Conservation (phyloP, 2,797 vertebrate genomes). For the Diceros bicornis region DNA sequence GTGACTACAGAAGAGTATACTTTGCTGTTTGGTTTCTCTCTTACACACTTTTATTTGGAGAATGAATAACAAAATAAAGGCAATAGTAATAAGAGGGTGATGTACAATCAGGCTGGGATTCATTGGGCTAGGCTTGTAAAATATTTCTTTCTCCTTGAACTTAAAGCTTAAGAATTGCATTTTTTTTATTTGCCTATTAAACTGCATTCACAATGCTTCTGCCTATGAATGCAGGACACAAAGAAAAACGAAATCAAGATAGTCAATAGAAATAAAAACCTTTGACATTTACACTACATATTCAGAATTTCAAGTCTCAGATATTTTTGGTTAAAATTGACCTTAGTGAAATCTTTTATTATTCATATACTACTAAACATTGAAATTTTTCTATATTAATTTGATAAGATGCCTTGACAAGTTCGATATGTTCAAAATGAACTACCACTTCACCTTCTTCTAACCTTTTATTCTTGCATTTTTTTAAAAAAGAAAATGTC, state of each 20-base stretch:
- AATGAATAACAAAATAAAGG: slow-evolving; percentile 36
- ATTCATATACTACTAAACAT: slow-evolving; percentile 16
- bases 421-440: slow-evolving; percentile 71
- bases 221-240: neutral
- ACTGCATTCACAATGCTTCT: neutral
- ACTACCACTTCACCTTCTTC: slow-evolving; percentile 12
- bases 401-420: slow-evolving; percentile 63
- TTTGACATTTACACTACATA: slow-evolving; percentile 46
- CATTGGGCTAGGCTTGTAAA: neutral
- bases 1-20: neutral
- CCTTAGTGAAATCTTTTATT: slow-evolving; percentile 25
- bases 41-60: neutral
- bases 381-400: slow-evolving; percentile 63
- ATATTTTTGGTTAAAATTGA: slow-evolving; percentile 49
- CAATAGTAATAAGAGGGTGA: neutral
- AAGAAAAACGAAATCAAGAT: slow-evolving; percentile 48
- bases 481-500: slow-evolving; percentile 60
- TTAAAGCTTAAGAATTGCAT: slow-evolving; percentile 17
- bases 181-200: neutral
- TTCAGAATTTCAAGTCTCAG: slow-evolving; percentile 50
- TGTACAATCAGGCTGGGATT: neutral
- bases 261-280: neutral
- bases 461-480: slow-evolving; percentile 58
- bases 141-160: neutral
- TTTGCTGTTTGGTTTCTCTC: neutral